Evolutionary conservation across 2,113 vertebrate genomes (phyloP).

Genomic region (Pantherophis guttatus): DNA sequence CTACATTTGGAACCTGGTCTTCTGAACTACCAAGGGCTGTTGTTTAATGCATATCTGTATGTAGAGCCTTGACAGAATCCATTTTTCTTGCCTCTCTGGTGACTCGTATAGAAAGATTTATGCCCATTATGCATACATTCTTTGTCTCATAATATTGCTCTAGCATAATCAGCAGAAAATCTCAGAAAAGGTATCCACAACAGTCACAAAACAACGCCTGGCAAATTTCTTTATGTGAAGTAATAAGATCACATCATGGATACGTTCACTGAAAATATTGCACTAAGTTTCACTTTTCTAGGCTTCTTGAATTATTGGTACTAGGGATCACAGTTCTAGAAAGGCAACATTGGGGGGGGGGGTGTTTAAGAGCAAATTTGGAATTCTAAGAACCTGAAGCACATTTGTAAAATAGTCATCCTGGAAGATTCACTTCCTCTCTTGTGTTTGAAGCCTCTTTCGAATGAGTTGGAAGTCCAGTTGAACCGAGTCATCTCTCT

Average conservation of each 20-base stretch:
- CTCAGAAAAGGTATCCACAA: slow-evolving; percentile 47
- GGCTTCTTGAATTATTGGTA: background rate
- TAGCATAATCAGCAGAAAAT: slow-evolving; percentile 65
- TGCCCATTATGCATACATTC: slow-evolving; percentile 63
- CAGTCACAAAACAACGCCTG: slow-evolving; percentile 47
- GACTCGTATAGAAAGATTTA: slow-evolving; percentile 61
- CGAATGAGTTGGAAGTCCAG: background rate
- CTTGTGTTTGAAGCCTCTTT: background rate
- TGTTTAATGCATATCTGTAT: slow-evolving; percentile 68
- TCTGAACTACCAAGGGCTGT: slow-evolving; percentile 43
- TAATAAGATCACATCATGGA: slow-evolving; percentile 13
- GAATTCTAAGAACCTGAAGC: background rate
- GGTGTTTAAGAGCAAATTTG: background rate
- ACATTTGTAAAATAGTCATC: background rate
- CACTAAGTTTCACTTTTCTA: background rate
- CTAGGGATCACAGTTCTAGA: background rate
- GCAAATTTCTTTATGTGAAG: slow-evolving; percentile 32
- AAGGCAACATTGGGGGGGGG: background rate
- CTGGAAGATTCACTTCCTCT: background rate
- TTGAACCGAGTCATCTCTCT: background rate
- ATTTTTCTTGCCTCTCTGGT: slow-evolving; percentile 69
- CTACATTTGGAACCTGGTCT: slow-evolving; percentile 14
- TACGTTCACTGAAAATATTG: slow-evolving; percentile 13
- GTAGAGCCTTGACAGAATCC: slow-evolving; percentile 64
- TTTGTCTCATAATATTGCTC: slow-evolving; percentile 56